Conservation (phyloP, 2,797 vertebrate genomes). For the Miichthys miiuy region DNA sequence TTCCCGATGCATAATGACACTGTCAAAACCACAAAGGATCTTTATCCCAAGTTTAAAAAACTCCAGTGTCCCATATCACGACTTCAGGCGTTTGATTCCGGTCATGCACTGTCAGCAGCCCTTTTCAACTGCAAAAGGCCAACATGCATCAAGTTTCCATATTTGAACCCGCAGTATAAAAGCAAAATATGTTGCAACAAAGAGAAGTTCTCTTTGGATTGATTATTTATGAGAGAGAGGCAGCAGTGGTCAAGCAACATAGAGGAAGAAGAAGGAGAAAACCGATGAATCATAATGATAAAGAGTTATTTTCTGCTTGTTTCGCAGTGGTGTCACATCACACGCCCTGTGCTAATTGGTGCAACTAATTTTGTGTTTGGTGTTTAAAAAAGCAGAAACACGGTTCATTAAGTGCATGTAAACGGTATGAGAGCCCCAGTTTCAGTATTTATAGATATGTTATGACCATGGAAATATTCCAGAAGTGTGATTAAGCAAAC, state of each 20-base stretch:
- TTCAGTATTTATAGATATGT: background rate
- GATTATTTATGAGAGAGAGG: no score
- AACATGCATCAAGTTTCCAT: constrained; percentile 6
- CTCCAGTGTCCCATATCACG: background rate
- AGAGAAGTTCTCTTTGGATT: no score
- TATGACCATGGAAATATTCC: background rate
- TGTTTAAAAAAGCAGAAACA: background rate
- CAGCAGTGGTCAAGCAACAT: no score
- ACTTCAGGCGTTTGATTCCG: background rate
- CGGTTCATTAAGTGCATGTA: background rate
- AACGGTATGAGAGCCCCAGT: background rate
- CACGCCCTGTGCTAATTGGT: no score
- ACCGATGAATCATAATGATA: no score
- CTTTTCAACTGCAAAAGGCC: constrained; percentile 3
- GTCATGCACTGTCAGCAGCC: background rate
- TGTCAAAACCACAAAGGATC: background rate
- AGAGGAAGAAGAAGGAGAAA: no score
- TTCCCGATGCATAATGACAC: background rate
- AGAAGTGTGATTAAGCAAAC: constrained; percentile 5
- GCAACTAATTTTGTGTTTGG: no score
- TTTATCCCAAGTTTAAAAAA: constrained; percentile 1
- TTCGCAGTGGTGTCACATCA: no score
- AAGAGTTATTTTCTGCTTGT: no score
- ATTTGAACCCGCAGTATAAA: background rate
- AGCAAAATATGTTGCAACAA: no score